A percentile compares a stretch with the other conserved stretches of the same genome.
Conservation (phyloP, 2,797 vertebrate genomes). For the Tragelaphus eurycerus region DNA sequence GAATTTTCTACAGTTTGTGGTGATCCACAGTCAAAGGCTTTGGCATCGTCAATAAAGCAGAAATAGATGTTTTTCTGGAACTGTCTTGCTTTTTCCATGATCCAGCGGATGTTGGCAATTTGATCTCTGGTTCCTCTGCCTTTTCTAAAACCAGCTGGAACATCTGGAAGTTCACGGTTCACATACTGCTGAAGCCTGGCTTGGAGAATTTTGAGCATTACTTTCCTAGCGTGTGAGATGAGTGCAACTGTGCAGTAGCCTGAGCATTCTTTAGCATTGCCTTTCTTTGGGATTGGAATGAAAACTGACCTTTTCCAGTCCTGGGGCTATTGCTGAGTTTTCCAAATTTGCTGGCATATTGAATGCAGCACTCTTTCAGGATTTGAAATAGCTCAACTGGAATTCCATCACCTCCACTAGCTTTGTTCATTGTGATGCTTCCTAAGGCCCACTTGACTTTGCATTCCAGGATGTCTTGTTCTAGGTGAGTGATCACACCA, state of each 20-base stretch:
- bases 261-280: not conserved
- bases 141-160: not conserved
- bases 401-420: not conserved
- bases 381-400: not conserved
- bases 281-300: not conserved
- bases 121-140: not conserved
- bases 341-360: not conserved
- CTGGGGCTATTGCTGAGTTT: not conserved
- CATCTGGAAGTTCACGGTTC: not conserved
- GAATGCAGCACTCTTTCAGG: not conserved
- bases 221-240: not conserved
- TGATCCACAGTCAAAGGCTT: not conserved
- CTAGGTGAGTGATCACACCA: not conserved
- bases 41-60: not conserved
- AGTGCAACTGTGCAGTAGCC: not conserved
- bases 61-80: not conserved
- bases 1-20: not conserved
- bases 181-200: not conserved
- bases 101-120: not conserved
- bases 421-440: not conserved
- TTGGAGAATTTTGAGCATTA: not conserved
- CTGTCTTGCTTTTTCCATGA: not conserved
- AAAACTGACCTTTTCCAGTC: not conserved
- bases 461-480: not conserved
- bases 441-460: not conserved